Base-by-base conservation (phyloP, 30 jellyfish, hydroid and myxozoan species). In the Clytia hemisphaerica region DNA sequence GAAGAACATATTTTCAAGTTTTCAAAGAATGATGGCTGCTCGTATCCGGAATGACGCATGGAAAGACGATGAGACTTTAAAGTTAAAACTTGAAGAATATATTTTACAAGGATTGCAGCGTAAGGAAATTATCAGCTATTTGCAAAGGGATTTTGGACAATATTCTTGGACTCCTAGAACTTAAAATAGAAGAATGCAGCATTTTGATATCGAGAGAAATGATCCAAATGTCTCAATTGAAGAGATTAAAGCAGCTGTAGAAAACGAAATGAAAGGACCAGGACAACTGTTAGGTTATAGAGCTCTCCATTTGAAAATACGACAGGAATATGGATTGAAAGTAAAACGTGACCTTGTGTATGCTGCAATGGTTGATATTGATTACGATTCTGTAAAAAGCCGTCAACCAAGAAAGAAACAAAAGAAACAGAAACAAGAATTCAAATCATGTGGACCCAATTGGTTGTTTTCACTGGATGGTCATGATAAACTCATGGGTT, bases 251-350 rank as follows among this genome's bases (percentile, higher is more conserved):
- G 76, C 31, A 6, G 75, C 59, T 35, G 59, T 70, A 21, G 32
- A 48, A 26, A 27, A 49, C 35, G 82, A 70, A 32, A 30, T 70
- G 14, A 59, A 70, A 10, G 82, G 76, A 49, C 82, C 82, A 27
- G 76, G 82, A 33, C 48, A 50, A 45, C n/a, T 14, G 24, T 59
- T 70, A 12, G 76, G 82, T 27, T 6, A 14, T 24, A 48, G 82
- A 50, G 82, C 82, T 10, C 48, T 70, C 74, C 34, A 46, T 15
- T 28, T 34, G 31, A 70, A 70, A 32, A 54, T 70, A 14, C 9
- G 82, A 45, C 82, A 50, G 27, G 75, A 32, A 6, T 38, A 70
- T 50, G 58, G 14, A 12, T n/a, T 70, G 35, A 47, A 19, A 10
- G 82, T 70, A 6, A 73, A 55, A 49, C 31, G 59, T 27, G 82